Evolutionary conservation across 2,888 invertebrate genomes (phyloP).

Genomic region (Agrotis clavis): DNA sequence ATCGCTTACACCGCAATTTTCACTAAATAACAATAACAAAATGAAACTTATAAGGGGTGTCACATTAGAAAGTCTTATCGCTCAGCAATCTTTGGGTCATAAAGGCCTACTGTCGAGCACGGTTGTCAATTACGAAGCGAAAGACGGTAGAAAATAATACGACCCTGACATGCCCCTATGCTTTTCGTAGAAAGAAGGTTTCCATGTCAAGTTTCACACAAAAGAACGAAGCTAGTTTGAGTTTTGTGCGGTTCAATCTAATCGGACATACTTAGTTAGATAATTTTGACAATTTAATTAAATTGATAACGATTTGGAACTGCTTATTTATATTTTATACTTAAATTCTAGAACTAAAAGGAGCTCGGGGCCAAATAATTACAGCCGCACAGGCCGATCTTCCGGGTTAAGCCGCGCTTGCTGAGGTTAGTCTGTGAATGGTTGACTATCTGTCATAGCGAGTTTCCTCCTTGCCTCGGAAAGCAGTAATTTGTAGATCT

Average conservation of each 20-base stretch:
- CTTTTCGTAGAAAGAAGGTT: not conserved
- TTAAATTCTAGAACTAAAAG: no score
- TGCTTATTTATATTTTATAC: no score
- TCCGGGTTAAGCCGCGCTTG: no score
- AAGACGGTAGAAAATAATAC: not conserved
- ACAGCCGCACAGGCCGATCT: no score
- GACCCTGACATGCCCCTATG: slow-evolving; percentile 11
- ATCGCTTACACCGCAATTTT: not conserved
- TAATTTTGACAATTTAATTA: not conserved
- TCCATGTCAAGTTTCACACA: not conserved
- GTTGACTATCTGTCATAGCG: no score
- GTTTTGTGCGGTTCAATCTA: not conserved
- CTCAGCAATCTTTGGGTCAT: slow-evolving; percentile 4
- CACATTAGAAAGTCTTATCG: slow-evolving; percentile 13
- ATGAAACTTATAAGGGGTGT: not conserved
- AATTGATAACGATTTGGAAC: not conserved
- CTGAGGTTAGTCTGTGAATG: no score
- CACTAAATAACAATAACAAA: slow-evolving; percentile 11
- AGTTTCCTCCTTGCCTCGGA: no score
- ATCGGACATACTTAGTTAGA: no score
- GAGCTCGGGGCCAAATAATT: no score
- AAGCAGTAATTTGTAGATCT: no score
- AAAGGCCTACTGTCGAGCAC: not conserved
- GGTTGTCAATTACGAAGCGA: slow-evolving; percentile 30
- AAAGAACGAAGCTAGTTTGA: slow-evolving; percentile 9